phyloP scores from a whole-genome alignment of 2,888 invertebrate species.

The Stenolophus ochropezus region DNA sequence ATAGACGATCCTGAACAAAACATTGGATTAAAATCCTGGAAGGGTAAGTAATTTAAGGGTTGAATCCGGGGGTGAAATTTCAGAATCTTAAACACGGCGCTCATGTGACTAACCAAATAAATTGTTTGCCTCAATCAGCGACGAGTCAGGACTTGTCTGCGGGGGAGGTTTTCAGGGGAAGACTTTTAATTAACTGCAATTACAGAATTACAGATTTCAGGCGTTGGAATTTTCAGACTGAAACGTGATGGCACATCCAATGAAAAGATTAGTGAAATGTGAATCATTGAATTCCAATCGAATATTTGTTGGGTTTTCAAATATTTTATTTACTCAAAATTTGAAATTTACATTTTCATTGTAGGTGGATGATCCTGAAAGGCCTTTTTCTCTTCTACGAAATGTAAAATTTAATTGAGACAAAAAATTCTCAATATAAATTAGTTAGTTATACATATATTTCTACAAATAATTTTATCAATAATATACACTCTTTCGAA shows the following conservation, averaged over 20 bases:
- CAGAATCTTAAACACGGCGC: conserved; percentile 56
- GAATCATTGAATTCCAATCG: neutral
- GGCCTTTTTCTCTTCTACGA: too few relatives aligned
- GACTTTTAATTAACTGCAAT: conserved; percentile 59
- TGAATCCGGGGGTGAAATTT: conserved; percentile 48
- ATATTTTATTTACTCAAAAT: neutral
- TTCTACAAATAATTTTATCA: too few relatives aligned
- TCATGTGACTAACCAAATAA: conserved; percentile 60
- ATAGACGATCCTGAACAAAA: conserved; percentile 46
- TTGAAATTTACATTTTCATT: neutral
- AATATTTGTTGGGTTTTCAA: neutral
- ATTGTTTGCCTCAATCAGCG: conserved; percentile 57
- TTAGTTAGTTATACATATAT: too few relatives aligned
- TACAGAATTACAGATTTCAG: conserved; percentile 57
- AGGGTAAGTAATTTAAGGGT: conserved; percentile 59
- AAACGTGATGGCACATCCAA: conserved; percentile 22
- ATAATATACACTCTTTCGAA: too few relatives aligned
- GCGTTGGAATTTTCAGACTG: conserved; percentile 29
- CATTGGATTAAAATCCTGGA: conserved; percentile 56
- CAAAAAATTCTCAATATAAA: too few relatives aligned
- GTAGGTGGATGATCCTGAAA: neutral
- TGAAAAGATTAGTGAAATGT: neutral
- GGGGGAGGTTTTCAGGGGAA: neutral
- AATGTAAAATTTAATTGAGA: too few relatives aligned
- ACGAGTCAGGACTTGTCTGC: neutral